A percentile compares a stretch with the other conserved stretches of the same genome.
These are phyloP conservation scores for Anas platyrhynchos DNA, from an alignment of 2,113 vertebrate species.

Conservation along the genomic window DNA sequence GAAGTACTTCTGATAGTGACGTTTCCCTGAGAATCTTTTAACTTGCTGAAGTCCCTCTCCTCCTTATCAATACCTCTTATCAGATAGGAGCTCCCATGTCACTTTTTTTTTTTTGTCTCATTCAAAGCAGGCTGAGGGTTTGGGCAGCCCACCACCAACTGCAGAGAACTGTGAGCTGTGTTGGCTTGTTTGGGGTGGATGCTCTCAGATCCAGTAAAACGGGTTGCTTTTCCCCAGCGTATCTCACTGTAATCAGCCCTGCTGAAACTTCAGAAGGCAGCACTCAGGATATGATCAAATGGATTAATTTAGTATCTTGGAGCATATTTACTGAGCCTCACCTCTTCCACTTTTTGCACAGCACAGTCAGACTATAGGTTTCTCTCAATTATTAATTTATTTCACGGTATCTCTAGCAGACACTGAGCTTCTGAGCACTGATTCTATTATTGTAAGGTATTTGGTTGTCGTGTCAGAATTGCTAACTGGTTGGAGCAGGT, in stretches of 20 bases:
- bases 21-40: background rate
- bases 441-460: background rate
- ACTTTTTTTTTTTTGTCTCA: background rate
- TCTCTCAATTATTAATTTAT: background rate
- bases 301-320: background rate
- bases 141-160: background rate
- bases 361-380: background rate
- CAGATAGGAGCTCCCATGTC: background rate
- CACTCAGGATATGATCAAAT: background rate
- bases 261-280: background rate
- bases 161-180: background rate
- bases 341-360: background rate
- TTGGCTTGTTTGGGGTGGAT: background rate
- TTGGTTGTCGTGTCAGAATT: background rate
- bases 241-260: background rate
- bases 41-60: background rate
- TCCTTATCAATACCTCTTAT: background rate
- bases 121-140: background rate
- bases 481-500: background rate
- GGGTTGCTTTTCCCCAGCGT: background rate
- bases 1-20: background rate
- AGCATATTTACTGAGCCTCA: background rate
- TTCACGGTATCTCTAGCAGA: background rate
- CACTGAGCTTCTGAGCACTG: background rate
- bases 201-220: background rate